Percentiles rank a stretch among this genome's conserved stretches.
phyloP scores from a whole-genome alignment of 2,113 vertebrate genomes.

The Symphodus melops region DNA sequence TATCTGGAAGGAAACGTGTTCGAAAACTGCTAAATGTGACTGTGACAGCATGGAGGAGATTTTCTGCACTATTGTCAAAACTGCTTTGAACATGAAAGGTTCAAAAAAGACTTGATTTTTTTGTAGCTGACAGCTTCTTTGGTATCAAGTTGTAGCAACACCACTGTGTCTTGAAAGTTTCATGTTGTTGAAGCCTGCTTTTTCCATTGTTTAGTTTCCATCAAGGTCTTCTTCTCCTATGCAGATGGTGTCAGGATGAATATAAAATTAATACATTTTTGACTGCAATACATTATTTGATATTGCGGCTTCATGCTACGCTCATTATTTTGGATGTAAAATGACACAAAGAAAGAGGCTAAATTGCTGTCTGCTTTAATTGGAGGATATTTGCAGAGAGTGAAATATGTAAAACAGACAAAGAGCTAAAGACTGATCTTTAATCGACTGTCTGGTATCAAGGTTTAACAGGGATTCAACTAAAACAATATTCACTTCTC shows the following conservation, averaged over 20 bases:
- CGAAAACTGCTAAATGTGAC: slow-evolving; percentile 10
- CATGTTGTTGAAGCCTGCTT: slow-evolving; percentile 28
- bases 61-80: slow-evolving; percentile 33
- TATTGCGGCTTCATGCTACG: slow-evolving; percentile 40
- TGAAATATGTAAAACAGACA: slow-evolving; percentile 26
- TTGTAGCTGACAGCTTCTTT: slow-evolving; percentile 33
- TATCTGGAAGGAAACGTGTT: slow-evolving; percentile 12
- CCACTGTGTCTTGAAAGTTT: slow-evolving; percentile 29
- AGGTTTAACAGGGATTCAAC: slow-evolving; percentile 26
- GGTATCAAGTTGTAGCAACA: slow-evolving; percentile 33
- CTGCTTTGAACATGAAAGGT: slow-evolving; percentile 5
- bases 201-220: not conserved
- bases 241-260: slow-evolving; percentile 37
- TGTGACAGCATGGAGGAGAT: slow-evolving; percentile 12
- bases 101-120: slow-evolving; percentile 24
- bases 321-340: slow-evolving; percentile 56
- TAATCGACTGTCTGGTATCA: slow-evolving; percentile 25
- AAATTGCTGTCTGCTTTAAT: slow-evolving; percentile 58
- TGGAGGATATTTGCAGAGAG: slow-evolving; percentile 34
- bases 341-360: slow-evolving; percentile 38
- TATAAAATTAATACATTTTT: slow-evolving; percentile 38
- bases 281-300: slow-evolving; percentile 44
- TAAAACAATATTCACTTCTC: slow-evolving; percentile 14
- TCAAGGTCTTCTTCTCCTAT: slow-evolving; percentile 36
- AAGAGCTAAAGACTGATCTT: slow-evolving; percentile 28